Evolutionary conservation across 2,888 invertebrate genomes (phyloP), one percentile per base, ranked within the genome.

Genomic region (Drosophila pseudotakahashii): DNA sequence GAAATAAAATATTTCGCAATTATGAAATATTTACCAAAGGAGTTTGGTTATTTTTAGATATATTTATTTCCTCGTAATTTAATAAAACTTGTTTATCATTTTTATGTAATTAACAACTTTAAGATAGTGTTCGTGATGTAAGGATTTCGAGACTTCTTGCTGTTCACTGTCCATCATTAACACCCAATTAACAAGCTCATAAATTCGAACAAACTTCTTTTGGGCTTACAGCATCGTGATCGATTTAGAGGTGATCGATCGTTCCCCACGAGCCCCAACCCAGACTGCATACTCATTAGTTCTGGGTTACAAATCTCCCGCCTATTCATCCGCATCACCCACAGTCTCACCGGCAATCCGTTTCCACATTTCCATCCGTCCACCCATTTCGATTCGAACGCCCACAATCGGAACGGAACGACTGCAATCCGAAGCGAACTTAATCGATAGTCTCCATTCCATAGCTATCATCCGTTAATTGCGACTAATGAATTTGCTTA

Each of bases 401-500:
- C 47, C 50, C 32, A 70, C 50, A 48, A 13, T 39, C 6, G 13
- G 13, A 10, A 3, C 34, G 26, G 26, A 26, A 26, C 26, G 34
- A 4, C 16, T 42, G 26, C 48, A 50, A 14, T 39, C 48, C 13
- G 7, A 9, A 7, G 36, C 39, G 47, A 52, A 51, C 14, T 47
- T 37, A 41, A 54, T 47, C 53, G 37, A 50, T 63, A 39, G 64
- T 26, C 54, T 45, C 45, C 55, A 71, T 37, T 71, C 51, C 73
- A n/a, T n/a, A n/a, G n/a, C n/a, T 13, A 51, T 51, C 73, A 23
- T 48, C 63, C 73, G 67, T 74, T 82, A 79, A 85, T 82, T 85
- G 71, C 68, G 52, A 71, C 67, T 79, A 82, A 82, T 85, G 72
- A 77, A 88, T 79, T 88, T 79, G 75, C 72, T 77, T 74, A 68